A percentile compares a stretch with the other conserved stretches of the same genome.
phyloP scores from a whole-genome alignment of 2,888 invertebrate species.

The Neocrepidodera transversa region DNA sequence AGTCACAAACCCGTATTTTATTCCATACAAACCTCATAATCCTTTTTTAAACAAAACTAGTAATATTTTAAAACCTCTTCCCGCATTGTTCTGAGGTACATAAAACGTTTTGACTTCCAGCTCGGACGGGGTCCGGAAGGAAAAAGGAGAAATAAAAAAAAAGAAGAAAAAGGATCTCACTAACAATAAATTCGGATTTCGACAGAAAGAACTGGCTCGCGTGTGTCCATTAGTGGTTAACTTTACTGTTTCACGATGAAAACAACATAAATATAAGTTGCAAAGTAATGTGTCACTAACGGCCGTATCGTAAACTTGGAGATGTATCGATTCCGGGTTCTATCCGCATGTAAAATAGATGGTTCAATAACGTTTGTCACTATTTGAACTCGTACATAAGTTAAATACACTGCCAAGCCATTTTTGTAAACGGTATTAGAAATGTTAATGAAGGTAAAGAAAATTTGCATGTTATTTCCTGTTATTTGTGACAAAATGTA shows the following conservation, averaged over 20 bases:
- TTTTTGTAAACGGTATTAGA: too few relatives aligned
- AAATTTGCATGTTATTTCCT: too few relatives aligned
- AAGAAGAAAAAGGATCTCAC: too few relatives aligned
- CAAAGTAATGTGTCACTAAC: conserved; percentile 28
- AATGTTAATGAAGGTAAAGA: too few relatives aligned
- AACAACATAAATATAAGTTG: conserved; percentile 29
- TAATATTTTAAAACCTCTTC: background rate
- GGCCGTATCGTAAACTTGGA: conserved; percentile 19
- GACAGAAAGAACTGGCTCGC: conserved; percentile 28
- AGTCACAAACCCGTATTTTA: too few relatives aligned
- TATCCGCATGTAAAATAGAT: background rate
- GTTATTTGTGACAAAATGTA: too few relatives aligned
- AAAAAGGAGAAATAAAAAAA: conserved; percentile 10
- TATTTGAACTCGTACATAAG: too few relatives aligned
- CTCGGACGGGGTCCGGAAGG: background rate
- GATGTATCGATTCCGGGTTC: conserved; percentile 15
- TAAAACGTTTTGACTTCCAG: conserved; percentile 2
- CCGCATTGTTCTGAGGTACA: conserved; percentile 2
- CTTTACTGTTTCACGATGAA: conserved; percentile 27
- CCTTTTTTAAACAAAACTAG: too few relatives aligned
- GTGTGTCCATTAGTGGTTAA: conserved; percentile 29
- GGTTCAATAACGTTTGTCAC: too few relatives aligned
- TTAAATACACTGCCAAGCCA: too few relatives aligned
- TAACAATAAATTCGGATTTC: conserved; percentile 26
- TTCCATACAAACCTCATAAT: too few relatives aligned